These are phyloP conservation scores for Brachionus rubens DNA, from an alignment of 1,140 invertebrate genomes.

Conservation along the genomic window DNA sequence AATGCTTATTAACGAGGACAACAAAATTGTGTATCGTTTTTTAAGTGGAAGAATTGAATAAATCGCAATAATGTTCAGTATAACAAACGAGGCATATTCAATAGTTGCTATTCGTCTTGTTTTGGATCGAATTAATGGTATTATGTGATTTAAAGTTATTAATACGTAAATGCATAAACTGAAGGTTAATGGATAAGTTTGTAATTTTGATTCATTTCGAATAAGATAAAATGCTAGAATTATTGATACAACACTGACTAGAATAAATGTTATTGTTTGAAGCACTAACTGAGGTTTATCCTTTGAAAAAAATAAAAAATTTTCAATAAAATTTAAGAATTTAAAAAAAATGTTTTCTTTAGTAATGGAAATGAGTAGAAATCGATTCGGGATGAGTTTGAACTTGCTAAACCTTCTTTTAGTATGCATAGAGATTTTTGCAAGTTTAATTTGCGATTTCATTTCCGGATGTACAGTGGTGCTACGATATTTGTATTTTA, in stretches of 20 bases:
- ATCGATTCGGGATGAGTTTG: too few species aligned
- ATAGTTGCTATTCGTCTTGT: conserved; percentile 14
- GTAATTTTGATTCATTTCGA: conserved; percentile 19
- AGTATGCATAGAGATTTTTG: too few species aligned
- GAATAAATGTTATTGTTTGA: conserved; percentile 27
- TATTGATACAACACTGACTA: neutral
- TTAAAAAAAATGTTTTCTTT: neutral
- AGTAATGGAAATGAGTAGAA: too few species aligned
- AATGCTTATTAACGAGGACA: conserved; percentile 25
- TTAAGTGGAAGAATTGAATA: conserved; percentile 23
- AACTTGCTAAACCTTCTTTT: too few species aligned
- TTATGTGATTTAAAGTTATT: conserved; percentile 29
- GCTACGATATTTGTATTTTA: too few species aligned
- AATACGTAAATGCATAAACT: conserved; percentile 11
- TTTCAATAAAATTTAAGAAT: neutral
- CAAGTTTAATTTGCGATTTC: too few species aligned
- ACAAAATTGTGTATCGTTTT: conserved; percentile 27
- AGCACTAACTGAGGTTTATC: conserved; percentile 2
- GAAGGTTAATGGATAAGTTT: neutral
- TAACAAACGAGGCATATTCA: conserved; percentile 29
- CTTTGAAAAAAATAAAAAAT: neutral
- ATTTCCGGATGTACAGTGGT: too few species aligned
- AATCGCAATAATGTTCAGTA: conserved; percentile 17
- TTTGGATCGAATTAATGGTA: conserved; percentile 29
- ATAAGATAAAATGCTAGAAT: conserved; percentile 22